These are phyloP conservation scores for Drosophila orena DNA, from an alignment of 1,140 invertebrate species.

Conservation along the genomic window DNA sequence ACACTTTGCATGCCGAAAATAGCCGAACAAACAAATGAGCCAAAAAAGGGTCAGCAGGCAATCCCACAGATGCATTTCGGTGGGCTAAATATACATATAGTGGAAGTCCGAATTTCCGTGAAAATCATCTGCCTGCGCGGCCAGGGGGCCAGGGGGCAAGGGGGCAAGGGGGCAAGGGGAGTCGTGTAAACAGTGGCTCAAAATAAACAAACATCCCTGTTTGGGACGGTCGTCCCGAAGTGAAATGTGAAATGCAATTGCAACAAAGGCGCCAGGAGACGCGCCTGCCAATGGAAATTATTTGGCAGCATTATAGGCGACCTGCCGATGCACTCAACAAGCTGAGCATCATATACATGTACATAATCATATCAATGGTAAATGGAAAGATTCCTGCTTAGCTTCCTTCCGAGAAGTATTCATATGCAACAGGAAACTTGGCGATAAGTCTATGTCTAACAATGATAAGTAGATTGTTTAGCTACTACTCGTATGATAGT, in stretches of 20 bases:
- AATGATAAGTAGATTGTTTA: too few relatives aligned
- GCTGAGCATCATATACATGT: too few relatives aligned
- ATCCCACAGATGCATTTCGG: slow-evolving; percentile 52
- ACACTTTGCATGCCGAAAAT: slow-evolving; percentile 64
- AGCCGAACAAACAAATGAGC: slow-evolving; percentile 59
- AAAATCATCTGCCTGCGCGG: slow-evolving; percentile 38
- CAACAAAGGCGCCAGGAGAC: slow-evolving; percentile 48
- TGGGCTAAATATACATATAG: slow-evolving; percentile 59
- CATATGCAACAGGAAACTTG: too few relatives aligned
- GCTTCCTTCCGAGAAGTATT: too few relatives aligned
- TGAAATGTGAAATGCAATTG: slow-evolving; percentile 51
- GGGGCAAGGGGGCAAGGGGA: slow-evolving; percentile 17
- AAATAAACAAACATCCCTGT: slow-evolving; percentile 45
- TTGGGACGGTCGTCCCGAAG: slow-evolving; percentile 19
- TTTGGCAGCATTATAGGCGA: not conserved
- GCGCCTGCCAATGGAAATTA: slow-evolving; percentile 41
- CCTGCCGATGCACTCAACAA: not conserved
- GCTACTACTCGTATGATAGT: too few relatives aligned
- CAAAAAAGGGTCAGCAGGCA: slow-evolving; percentile 68
- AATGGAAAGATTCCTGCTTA: not conserved
- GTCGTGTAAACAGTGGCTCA: slow-evolving; percentile 52
- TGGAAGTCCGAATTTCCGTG: slow-evolving; percentile 55
- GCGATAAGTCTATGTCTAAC: too few relatives aligned
- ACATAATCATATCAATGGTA: not conserved
- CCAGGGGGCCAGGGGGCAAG: too few relatives aligned